Evolutionary conservation across 2,888 invertebrate genomes (phyloP), one percentile per base, ranked within the genome.

Genomic region (Drosophila suboccidentalis): DNA sequence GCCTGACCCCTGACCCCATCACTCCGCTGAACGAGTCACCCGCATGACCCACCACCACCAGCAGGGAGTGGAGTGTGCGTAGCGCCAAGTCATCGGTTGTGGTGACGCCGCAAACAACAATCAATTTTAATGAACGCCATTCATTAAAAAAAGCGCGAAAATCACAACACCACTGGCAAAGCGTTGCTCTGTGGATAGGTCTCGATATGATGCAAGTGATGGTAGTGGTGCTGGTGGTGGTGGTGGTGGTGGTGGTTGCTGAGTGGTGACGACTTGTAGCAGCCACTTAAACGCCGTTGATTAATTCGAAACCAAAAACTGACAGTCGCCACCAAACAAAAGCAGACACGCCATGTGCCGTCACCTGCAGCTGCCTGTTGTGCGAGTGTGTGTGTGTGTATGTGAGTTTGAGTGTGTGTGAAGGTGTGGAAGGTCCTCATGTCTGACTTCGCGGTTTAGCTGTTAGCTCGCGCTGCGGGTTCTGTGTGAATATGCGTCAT

Each of bases 61-160:
- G 9, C 29, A 29, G 19, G 19, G 51, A 32, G 65, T 65, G 64
- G 53, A 19, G 63, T 36, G 39, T 63, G 73, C 63, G 70, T 87
- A 71, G 63, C 78, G 87, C 78, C 73, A 82, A 82, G 80, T 87
- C 88, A 84, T 85, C 74, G 70, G 69, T 57, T 67, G 80, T 63
- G 72, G 70, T 49, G 68, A 49, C 62, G 71, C 82, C 71, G 62
- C 89, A 78, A 87, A 83, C 86, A 87, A 87, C 87, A 88, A 87
- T 87, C 89, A 87, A 82, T 87, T 89, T 89, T 89, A 89, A 87
- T 89, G 87, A 87, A 84, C 82, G 85, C 70, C 71, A 87, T 87
- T 87, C 87, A 89, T 89, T 89, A 84, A 89, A 87, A 86, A 77
- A 78, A 71, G 67, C 71, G 69, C 73, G 69, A 72, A 83, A 86